Conservation (phyloP, 2,797 vertebrate species). For the Notolepis coatsorum region DNA sequence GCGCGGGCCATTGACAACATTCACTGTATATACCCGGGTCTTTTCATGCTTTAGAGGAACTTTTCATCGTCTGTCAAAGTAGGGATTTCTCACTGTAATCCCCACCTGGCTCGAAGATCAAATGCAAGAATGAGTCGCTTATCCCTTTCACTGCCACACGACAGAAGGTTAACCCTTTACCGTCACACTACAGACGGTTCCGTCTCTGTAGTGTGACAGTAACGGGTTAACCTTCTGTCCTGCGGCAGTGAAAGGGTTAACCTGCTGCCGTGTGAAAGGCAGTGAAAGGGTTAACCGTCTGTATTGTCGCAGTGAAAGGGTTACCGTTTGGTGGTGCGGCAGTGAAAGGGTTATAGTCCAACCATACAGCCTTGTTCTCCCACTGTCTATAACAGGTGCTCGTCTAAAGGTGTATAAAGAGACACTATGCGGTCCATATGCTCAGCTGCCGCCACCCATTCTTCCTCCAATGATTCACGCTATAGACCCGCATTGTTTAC, state of each 20-base stretch:
- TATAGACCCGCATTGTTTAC: constrained; percentile 41
- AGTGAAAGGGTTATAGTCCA: too few species aligned
- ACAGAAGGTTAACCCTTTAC: too few species aligned
- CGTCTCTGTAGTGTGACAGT: too few species aligned
- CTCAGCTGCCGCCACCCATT: constrained; percentile 65
- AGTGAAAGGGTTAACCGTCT: too few species aligned
- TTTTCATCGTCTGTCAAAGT: constrained; percentile 77
- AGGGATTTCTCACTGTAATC: constrained; percentile 79
- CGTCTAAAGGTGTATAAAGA: constrained; percentile 61
- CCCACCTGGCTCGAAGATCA: constrained; percentile 75
- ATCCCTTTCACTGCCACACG: too few species aligned
- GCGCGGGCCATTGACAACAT: constrained; percentile 38
- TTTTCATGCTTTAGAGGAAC: constrained; percentile 76
- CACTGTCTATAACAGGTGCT: constrained; percentile 81
- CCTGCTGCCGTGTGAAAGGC: too few species aligned
- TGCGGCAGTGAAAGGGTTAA: too few species aligned
- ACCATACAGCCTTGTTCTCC: constrained; percentile 61
- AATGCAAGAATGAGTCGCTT: constrained; percentile 69
- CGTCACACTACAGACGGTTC: too few species aligned
- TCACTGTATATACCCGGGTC: constrained; percentile 43
- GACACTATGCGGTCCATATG: constrained; percentile 54
- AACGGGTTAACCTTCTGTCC: too few species aligned
- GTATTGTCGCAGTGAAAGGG: too few species aligned
- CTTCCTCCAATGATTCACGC: constrained; percentile 53
- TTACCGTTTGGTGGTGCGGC: too few species aligned